A percentile compares a stretch with the other conserved stretches of the same genome.
Evolutionary conservation across 2,113 vertebrate genomes (phyloP).

Genomic region (Kobus ellipsiprymnus): DNA sequence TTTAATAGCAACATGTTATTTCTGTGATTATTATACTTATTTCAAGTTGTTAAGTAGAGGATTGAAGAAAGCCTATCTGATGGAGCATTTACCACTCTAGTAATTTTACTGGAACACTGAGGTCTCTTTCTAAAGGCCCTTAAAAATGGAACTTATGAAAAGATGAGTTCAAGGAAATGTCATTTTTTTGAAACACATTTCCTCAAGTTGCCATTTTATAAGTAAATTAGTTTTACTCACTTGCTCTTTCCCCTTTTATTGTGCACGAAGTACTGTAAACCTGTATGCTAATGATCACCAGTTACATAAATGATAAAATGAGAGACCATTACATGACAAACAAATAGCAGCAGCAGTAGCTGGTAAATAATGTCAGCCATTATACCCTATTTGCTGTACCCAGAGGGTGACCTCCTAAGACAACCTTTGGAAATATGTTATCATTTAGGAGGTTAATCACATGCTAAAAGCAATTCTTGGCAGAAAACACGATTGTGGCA

Average conservation of each 20-base stretch:
- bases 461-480: constrained; percentile 52
- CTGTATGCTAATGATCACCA: constrained; percentile 52
- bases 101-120: constrained; percentile 50
- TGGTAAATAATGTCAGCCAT: constrained; percentile 45
- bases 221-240: constrained; percentile 61
- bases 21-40: constrained; percentile 54
- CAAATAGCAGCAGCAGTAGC: background rate
- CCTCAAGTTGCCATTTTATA: constrained; percentile 55
- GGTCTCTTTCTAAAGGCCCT: constrained; percentile 36
- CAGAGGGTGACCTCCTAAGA: constrained; percentile 5
- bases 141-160: constrained; percentile 58
- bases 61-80: constrained; percentile 39
- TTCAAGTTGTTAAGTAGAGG: constrained; percentile 45
- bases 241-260: constrained; percentile 53
- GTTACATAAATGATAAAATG: constrained; percentile 38
- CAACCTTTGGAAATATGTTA: constrained; percentile 24
- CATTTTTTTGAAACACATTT: constrained; percentile 41
- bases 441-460: constrained; percentile 47
- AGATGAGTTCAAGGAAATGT: constrained; percentile 61
- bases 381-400: constrained; percentile 40
- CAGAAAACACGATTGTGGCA: constrained; percentile 32
- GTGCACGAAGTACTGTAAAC: constrained; percentile 45
- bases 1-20: constrained; percentile 42
- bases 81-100: constrained; percentile 32
- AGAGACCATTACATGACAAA: constrained; percentile 38